phyloP scores from a whole-genome alignment of 2,797 vertebrate species.

The Leucoraja ocellata region DNA sequence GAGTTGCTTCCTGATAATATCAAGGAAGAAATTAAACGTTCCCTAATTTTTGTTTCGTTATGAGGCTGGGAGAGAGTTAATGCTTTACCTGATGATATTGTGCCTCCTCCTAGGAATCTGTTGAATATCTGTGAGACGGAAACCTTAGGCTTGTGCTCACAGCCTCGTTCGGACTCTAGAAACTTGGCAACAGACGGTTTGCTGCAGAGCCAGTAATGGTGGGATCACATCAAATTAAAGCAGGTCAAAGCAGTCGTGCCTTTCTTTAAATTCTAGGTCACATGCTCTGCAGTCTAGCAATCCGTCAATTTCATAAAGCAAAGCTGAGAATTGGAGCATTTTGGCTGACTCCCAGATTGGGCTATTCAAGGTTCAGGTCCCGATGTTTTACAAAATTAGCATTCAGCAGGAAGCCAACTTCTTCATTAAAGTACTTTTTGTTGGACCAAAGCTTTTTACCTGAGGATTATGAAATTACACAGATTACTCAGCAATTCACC shows the following conservation, averaged over 20 bases:
- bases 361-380: not conserved
- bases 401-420: not conserved
- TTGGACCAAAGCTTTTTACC: not conserved
- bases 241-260: not conserved
- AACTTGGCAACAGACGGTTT: not conserved
- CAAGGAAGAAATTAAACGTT: not conserved
- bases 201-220: not conserved
- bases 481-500: not conserved
- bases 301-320: not conserved
- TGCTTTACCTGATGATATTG: not conserved
- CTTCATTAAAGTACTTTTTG: not conserved
- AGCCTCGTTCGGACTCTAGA: not conserved
- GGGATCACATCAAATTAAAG: slow-evolving; percentile 5
- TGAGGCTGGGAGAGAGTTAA: not conserved
- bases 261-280: not conserved
- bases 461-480: not conserved
- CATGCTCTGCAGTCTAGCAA: not conserved
- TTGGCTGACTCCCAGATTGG: not conserved
- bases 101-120: not conserved
- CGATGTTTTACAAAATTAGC: not conserved
- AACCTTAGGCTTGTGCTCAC: not conserved
- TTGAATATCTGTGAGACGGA: not conserved
- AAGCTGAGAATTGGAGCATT: not conserved
- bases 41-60: not conserved
- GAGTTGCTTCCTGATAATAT: not conserved